phyloP scores from a whole-genome alignment of 2,113 vertebrate genomes.

The Tachuris rubrigastra region DNA sequence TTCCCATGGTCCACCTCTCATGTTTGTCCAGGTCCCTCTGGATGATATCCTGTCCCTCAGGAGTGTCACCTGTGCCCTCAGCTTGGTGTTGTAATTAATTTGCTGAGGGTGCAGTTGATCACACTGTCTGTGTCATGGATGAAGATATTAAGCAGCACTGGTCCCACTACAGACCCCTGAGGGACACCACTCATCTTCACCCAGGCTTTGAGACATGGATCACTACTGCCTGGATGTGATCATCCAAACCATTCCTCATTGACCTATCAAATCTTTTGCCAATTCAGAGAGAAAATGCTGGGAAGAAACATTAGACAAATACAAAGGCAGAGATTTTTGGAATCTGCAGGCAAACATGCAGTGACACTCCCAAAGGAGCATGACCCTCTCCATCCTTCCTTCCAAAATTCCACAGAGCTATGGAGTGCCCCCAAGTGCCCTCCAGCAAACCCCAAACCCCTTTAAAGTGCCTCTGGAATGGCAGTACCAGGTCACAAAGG shows the following conservation, averaged over 20 bases:
- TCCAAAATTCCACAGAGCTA: not conserved
- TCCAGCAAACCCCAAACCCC: not conserved
- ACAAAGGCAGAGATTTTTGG: not conserved
- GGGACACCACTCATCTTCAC: not conserved
- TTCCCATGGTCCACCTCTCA: fast-evolving
- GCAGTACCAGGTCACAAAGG: not conserved
- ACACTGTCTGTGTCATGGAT: not conserved
- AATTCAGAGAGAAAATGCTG: not conserved
- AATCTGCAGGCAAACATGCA: not conserved
- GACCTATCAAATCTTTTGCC: not conserved
- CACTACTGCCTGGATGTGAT: not conserved
- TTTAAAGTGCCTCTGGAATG: not conserved
- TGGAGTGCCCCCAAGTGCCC: not conserved
- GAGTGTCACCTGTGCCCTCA: not conserved
- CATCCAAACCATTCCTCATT: not conserved
- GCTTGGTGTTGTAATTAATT: not conserved
- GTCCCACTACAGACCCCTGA: not conserved
- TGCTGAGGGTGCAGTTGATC: not conserved
- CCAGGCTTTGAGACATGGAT: not conserved
- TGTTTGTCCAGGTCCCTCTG: not conserved
- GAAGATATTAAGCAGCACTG: not conserved
- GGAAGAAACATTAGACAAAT: not conserved
- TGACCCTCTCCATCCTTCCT: not conserved
- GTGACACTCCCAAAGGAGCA: not conserved
- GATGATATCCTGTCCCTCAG: not conserved